Evolutionary conservation across 2,888 invertebrate genomes (phyloP).

Genomic region (Apodemia zela): DNA sequence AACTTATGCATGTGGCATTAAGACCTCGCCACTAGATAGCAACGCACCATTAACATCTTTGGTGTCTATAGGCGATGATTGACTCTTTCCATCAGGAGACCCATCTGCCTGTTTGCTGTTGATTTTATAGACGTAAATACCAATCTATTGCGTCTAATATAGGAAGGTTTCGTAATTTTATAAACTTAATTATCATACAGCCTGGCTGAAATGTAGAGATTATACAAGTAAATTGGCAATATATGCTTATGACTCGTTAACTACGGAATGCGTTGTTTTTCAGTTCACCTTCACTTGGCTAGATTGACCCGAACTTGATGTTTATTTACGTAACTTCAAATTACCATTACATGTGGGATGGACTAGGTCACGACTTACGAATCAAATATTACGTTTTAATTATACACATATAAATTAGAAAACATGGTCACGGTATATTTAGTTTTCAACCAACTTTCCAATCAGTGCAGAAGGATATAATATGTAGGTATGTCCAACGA

Average conservation of each 20-base stretch:
- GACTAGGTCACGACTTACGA: conserved; percentile 4
- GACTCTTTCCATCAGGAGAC: no score
- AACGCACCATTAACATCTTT: no score
- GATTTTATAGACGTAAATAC: no score
- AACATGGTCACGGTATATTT: background rate
- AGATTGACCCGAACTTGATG: conserved; percentile 12
- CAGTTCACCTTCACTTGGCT: conserved; percentile 14
- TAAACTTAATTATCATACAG: background rate
- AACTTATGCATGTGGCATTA: no score
- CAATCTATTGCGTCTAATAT: background rate
- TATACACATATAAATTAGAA: conserved; percentile 3
- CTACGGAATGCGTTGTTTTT: conserved; percentile 9
- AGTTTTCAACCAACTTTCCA: background rate
- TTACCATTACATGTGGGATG: conserved; percentile 3
- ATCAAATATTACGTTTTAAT: conserved; percentile 12
- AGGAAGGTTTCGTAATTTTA: background rate
- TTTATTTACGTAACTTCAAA: conserved; percentile 15
- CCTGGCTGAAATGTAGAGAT: background rate
- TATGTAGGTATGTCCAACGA: no score
- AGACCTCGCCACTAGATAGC: no score
- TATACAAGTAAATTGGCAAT: conserved; percentile 10
- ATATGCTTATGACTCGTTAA: background rate
- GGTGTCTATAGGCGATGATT: no score
- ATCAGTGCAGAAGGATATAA: background rate
- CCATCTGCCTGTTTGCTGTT: no score